Conservation (phyloP, 2,113 vertebrate genomes). For the Phaethon lepturus region DNA sequence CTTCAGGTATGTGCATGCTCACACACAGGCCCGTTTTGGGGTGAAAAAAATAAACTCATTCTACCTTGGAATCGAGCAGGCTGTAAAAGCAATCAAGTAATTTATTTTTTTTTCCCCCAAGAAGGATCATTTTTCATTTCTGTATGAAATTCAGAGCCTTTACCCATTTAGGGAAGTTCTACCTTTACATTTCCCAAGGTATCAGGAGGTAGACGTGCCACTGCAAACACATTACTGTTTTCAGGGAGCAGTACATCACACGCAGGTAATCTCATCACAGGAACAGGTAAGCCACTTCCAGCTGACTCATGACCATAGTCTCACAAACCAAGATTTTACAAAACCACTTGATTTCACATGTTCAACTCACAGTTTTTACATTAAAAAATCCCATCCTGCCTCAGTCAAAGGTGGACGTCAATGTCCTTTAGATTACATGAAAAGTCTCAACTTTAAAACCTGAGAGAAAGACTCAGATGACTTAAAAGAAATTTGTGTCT, state of each 20-base stretch:
- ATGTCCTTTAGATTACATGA: not conserved
- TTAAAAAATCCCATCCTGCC: not conserved
- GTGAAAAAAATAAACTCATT: too few species aligned
- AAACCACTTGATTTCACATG: not conserved
- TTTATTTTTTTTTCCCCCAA: too few species aligned
- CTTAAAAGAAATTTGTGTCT: not conserved
- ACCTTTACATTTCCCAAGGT: not conserved
- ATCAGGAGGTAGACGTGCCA: fast-evolving
- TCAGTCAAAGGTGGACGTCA: not conserved
- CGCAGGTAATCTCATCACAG: not conserved
- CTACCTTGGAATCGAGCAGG: too few species aligned
- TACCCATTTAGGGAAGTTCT: not conserved
- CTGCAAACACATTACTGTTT: not conserved
- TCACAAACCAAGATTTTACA: not conserved
- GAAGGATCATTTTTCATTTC: not conserved
- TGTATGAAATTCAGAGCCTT: not conserved
- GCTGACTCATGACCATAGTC: not conserved
- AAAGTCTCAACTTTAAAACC: not conserved
- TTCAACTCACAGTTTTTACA: not conserved
- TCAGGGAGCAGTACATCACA: not conserved
- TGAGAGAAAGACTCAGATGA: not conserved
- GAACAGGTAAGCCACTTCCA: not conserved
- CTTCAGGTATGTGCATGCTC: too few species aligned
- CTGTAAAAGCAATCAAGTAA: too few species aligned
- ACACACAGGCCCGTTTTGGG: too few species aligned